A percentile compares a stretch with the other conserved stretches of the same genome.
phyloP scores from a whole-genome alignment of 2,888 invertebrate species.

The Caenorhabditis doughertyi region DNA sequence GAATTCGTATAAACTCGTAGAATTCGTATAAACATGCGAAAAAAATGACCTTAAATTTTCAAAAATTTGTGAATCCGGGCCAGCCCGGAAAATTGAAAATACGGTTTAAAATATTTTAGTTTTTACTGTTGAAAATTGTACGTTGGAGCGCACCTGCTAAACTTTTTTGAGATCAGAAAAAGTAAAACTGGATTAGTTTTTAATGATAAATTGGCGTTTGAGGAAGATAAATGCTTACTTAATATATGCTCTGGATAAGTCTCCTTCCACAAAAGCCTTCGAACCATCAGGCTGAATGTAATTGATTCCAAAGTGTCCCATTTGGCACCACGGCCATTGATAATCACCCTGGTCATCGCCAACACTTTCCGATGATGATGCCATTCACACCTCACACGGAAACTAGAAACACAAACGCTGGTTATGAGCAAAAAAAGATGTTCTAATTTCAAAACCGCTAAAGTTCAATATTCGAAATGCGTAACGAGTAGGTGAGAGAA shows the following conservation, averaged over 20 bases:
- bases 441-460: background rate
- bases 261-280: conserved; percentile 16
- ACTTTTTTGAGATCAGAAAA: background rate
- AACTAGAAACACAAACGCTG: background rate
- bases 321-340: conserved; percentile 51
- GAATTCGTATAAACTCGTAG: no score
- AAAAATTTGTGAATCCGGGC: background rate
- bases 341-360: conserved; percentile 40
- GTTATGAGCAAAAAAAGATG: background rate
- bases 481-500: conserved; percentile 7
- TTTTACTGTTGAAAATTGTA: background rate
- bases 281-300: conserved; percentile 29
- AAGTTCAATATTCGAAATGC: conserved; percentile 19
- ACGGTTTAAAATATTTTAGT: background rate
- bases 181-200: background rate
- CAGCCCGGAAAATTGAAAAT: background rate
- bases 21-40: no score
- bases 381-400: conserved; percentile 14
- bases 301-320: conserved; percentile 44
- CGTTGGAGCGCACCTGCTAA: background rate
- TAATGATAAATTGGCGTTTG: background rate
- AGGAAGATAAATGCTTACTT: conserved; percentile 41
- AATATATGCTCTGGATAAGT: conserved; percentile 55
- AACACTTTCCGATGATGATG: conserved; percentile 39
- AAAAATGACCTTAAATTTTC: background rate